Conservation (phyloP, 2,113 vertebrate species). For the Chitala chitala region DNA sequence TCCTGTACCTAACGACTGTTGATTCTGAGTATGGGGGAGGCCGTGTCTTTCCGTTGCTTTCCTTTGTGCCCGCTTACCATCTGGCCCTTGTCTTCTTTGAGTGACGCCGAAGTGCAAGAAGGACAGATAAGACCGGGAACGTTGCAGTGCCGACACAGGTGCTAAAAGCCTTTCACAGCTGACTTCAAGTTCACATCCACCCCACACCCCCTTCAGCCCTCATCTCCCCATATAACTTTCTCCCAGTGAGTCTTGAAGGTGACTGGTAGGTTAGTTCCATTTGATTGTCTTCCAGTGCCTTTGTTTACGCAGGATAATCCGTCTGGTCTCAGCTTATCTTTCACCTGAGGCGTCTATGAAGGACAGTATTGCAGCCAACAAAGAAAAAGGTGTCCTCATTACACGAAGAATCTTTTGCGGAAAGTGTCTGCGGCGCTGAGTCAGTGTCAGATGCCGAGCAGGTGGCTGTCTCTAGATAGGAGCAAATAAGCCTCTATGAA, state of each 20-base stretch:
- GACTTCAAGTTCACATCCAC: neutral
- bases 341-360: neutral
- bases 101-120: constrained; percentile 25
- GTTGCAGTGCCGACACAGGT: constrained; percentile 31
- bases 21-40: constrained; percentile 35
- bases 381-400: constrained; percentile 5
- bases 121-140: constrained; percentile 19
- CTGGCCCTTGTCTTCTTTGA: constrained; percentile 14
- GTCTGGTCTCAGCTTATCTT: constrained; percentile 9
- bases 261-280: constrained; percentile 7
- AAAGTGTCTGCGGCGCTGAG: neutral
- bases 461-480: neutral
- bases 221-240: neutral
- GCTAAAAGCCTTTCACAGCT: constrained; percentile 29
- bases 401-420: neutral
- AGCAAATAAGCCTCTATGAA: neutral
- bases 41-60: neutral
- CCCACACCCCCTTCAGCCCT: neutral
- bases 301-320: constrained; percentile 18
- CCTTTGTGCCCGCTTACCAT: too few species aligned
- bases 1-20: too few species aligned
- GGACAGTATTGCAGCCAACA: neutral
- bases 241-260: constrained; percentile 2
- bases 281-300: constrained; percentile 7
- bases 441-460: neutral